Base-by-base conservation (phyloP, 2,797 vertebrate species). In the Phalloptychus januarius region DNA sequence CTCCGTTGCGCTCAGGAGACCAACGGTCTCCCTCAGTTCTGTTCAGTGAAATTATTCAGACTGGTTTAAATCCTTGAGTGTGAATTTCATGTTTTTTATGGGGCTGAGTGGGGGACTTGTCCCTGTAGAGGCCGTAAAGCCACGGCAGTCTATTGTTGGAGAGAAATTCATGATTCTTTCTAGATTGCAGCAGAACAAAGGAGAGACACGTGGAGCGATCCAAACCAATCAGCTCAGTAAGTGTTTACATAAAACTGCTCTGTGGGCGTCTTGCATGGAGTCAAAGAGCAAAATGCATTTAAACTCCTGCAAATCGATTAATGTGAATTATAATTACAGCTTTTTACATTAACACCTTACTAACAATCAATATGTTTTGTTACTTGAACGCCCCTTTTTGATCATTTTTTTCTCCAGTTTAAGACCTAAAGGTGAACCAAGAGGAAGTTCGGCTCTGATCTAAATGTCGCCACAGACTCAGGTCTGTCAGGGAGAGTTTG, bases 121-220 rank as follows among this genome's bases (percentile, higher is more conserved):
- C 15, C 46, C 11, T 4, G 16, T 33, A 52, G 42, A n/a, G 61
- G 23, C 54, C 25, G 42, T 52, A 76, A 74, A n/a, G 42, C 80
- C 15, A 58, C 44, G 28, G 65, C 15, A 40, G 31, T 71, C 77
- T 71, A 75, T 84, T 88, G 84, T 88, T 52, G 12, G 65, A 52
- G 72, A 70, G 72, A 73, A 84, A 78, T 42, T 71, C 79, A 76
- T 16, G 48, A 83, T 61, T 72, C 67, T 86, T 89, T 91, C 81
- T 81, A 78, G 86, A 87, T 76, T 56, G 36, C 69, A 23, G 42
- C 4, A 70, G 73, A 87, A 85, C 89, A 89, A 91, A 89, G 76
- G 45, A 77, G 52, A 79, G 70, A 23, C 74, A 82, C 18, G n/a
- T 77, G 84, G 85, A 75, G 54, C 45, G 16, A 42, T 69, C 78